A percentile compares a stretch with the other conserved stretches of the same genome.
Conservation (phyloP, 2,113 vertebrate genomes). For the Uria lomvia region DNA sequence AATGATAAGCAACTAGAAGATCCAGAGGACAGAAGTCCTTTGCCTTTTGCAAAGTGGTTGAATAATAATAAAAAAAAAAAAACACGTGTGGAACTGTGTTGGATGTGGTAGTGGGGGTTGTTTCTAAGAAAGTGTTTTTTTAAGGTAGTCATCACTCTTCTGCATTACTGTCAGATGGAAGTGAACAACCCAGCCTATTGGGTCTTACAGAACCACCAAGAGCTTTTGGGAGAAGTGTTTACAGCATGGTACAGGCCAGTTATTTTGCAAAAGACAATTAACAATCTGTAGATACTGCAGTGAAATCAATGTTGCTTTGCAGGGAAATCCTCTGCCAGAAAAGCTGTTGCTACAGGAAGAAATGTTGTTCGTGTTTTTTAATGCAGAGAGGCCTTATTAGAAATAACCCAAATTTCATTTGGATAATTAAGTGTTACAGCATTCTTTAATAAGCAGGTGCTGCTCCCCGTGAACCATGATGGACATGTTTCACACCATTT, state of each 20-base stretch:
- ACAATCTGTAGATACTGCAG: slow-evolving; percentile 35
- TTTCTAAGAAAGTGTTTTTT: slow-evolving; percentile 59
- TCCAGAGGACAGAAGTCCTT: background rate
- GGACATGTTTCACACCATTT: background rate
- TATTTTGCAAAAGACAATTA: slow-evolving; percentile 16
- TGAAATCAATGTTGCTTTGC: slow-evolving; percentile 56
- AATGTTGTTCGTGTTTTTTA: background rate
- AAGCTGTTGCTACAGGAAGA: background rate
- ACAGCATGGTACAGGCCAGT: background rate
- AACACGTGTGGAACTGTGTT: background rate
- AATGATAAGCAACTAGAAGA: background rate
- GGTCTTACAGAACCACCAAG: background rate
- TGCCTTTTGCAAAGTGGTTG: background rate
- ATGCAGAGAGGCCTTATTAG: background rate
- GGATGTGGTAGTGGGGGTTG: background rate
- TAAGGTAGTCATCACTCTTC: background rate
- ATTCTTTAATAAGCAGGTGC: background rate
- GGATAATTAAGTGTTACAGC: background rate
- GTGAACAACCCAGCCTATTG: background rate
- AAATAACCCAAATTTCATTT: background rate
- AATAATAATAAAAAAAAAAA: background rate
- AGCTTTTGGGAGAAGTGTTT: background rate
- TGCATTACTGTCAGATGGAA: background rate
- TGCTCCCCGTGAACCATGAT: background rate
- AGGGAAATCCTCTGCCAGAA: slow-evolving; percentile 24